Base-by-base conservation (phyloP, 2,888 invertebrate species). In the Pristionchus japonicus region DNA sequence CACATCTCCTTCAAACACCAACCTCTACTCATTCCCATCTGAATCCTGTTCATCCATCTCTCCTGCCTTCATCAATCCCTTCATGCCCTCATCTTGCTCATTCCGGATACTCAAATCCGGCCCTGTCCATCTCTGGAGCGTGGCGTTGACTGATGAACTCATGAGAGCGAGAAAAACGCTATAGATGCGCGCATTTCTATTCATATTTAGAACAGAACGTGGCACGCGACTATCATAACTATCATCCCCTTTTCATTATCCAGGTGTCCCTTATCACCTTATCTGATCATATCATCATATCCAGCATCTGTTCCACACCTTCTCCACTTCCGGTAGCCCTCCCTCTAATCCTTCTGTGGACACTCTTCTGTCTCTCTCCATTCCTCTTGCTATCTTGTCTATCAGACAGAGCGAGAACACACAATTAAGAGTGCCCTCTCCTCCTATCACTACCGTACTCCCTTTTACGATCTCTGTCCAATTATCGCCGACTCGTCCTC, bases 91-190 rank as follows among this genome's bases (percentile, higher is more conserved):
- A 37, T 37, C 34, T 17, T n/a, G 27, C 80, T 80, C 49, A 80
- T 80, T 37, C 80, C 47, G 80, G 80, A 80, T 47, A 80, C 49
- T 49, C 27, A 80, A 43, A 80, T 80, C 80, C 80, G 80, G 80
- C 47, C 47, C 31, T 31, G 37, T 80, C 47, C 43, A 31, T 80
- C 31, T n/a, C 47, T 43, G 40, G 9, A 2, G 27, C 64, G 20
- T 37, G 37, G 11, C 20, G 0, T 64, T 70, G 70, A 70, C 70
- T 70, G 70, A 70, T 70, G 70, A 70, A 2, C 70, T 70, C 70
- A 34, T 70, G 70, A 40, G 67, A n/a, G n/a, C n/a, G n/a, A 43
- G 6, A 43, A 43, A 43, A 11, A 43, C 6, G 43, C 43, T 43
- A 43, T n/a, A n/a, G n/a, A n/a, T n/a, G 43, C 43, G 11, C 43